These are phyloP conservation scores for Esox masquinongy DNA, from an alignment of 2,797 vertebrate genomes.

Conservation along the genomic window DNA sequence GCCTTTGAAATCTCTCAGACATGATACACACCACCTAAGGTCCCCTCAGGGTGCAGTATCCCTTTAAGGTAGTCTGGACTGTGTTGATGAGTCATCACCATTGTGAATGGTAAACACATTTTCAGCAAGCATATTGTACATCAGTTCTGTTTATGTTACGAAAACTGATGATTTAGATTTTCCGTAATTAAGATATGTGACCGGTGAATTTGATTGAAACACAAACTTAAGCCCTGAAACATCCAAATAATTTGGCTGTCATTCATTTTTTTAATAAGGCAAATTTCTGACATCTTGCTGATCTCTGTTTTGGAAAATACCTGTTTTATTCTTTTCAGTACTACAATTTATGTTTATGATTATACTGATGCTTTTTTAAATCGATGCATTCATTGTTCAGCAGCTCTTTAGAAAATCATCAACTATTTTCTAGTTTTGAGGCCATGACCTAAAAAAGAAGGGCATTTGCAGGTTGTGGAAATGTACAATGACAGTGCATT, in stretches of 20 bases:
- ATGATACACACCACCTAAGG: no score
- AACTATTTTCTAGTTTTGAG: neutral
- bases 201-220: neutral
- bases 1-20: no score
- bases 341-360: neutral
- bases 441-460: neutral
- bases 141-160: neutral
- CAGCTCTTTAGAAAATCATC: neutral
- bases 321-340: neutral
- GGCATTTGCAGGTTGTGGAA: neutral
- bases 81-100: neutral
- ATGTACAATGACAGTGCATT: slow-evolving; percentile 29
- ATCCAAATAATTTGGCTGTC: neutral
- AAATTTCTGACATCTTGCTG: neutral
- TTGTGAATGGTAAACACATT: neutral
- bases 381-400: neutral
- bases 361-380: neutral
- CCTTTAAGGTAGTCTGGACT: neutral
- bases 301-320: neutral
- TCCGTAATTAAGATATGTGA: neutral
- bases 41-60: no score
- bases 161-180: neutral
- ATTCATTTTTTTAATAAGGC: neutral
- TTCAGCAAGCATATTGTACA: neutral
- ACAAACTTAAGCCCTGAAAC: neutral